Base-by-base conservation (phyloP, 2,888 invertebrate species). In the Ophraella communa region DNA sequence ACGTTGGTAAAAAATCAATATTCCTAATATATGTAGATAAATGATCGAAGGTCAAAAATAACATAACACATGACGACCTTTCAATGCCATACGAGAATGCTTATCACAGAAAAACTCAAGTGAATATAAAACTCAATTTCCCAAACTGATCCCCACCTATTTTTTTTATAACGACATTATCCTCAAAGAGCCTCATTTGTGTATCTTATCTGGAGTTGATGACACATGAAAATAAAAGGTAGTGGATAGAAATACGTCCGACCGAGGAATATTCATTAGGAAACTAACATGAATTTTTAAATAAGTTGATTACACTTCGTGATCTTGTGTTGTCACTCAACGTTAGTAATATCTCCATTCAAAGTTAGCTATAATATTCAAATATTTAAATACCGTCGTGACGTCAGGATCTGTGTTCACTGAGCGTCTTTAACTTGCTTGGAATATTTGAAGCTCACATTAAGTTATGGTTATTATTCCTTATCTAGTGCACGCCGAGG, bases 121-220 rank as follows among this genome's bases (percentile, higher is more conserved):
- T 35, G 44, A 30, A 27, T 44, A 55, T 30, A 11, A 20, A 62
- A 51, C 27, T 54, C 55, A 60, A n/a, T 44, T 47, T 49, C 47
- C 64, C 20, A n/a, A 54, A 35, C 30, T 8, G 54, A 55, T 49
- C 55, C 59, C 59, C 64, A 64, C 55, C 49, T 64, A 39, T 49
- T 35, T 54, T n/a, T n/a, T 58, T 30, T 39, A 33, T 47, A 39
- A 39, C 30, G 42, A 33, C 42, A 55, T 51, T 51, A 27, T 42
- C 52, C 49, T 55, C 18, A 20, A 42, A 39, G 55, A 39, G 64
- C 51, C 44, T 55, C 55, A 62, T 56, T 55, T 62, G 62, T 53
- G 47, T 64, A 64, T 55, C 55, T 62, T 62, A 62, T 62, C 62
- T 33, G 24, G 17, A 60, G 42, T 53, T 35, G 39, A 49, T 45